A percentile compares a stretch with the other conserved stretches of the same genome.
phyloP scores from a whole-genome alignment of 2,888 invertebrate species.

The Chrysolina haemoptera region DNA sequence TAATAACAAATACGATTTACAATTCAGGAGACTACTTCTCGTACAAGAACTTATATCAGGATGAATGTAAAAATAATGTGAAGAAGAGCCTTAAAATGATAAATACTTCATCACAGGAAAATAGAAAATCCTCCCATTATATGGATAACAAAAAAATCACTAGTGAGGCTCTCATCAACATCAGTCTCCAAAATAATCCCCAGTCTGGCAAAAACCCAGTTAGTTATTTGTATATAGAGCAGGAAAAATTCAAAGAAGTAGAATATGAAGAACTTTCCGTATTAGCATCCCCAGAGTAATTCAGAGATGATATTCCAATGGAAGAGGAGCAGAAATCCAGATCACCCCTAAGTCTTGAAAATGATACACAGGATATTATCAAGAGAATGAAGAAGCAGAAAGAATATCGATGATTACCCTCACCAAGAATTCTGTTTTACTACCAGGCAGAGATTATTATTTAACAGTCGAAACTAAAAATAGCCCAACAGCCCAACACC shows the following conservation, averaged over 20 bases:
- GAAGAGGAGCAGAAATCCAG: too few relatives aligned
- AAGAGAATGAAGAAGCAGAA: not conserved
- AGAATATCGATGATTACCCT: not conserved
- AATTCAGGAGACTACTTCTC: not conserved
- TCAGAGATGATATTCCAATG: not conserved
- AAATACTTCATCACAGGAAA: not conserved
- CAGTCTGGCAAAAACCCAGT: not conserved
- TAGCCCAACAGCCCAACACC: too few relatives aligned
- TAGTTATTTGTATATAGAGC: not conserved
- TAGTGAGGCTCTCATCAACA: not conserved
- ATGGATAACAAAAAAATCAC: not conserved
- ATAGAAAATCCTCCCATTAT: too few relatives aligned
- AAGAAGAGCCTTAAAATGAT: not conserved
- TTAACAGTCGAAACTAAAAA: too few relatives aligned
- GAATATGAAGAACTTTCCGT: too few relatives aligned
- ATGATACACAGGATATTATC: not conserved
- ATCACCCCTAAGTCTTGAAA: not conserved
- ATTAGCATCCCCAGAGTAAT: not conserved
- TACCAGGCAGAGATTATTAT: not conserved
- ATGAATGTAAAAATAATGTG: not conserved
- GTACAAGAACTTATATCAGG: not conserved
- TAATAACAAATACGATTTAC: not conserved
- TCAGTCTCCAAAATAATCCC: not conserved
- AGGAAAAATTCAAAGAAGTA: not conserved
- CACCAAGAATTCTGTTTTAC: not conserved